Evolutionary conservation across 2,113 vertebrate species (phyloP).

Genomic region (Meleagris gallopavo): DNA sequence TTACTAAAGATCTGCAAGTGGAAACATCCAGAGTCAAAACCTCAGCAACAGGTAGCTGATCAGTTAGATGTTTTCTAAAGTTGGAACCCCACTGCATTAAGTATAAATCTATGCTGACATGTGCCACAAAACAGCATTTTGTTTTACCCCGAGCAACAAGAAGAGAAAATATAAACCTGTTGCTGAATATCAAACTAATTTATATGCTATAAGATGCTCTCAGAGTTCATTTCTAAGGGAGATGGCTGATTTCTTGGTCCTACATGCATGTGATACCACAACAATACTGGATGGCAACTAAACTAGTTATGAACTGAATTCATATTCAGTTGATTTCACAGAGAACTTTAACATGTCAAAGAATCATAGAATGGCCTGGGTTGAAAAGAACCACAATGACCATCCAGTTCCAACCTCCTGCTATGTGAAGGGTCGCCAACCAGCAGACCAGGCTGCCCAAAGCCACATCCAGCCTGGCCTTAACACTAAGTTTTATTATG

Average conservation of each 20-base stretch:
- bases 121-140: neutral
- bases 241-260: neutral
- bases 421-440: no score
- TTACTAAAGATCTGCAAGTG: slow-evolving; percentile 87
- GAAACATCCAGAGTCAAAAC: slow-evolving; percentile 9
- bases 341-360: neutral
- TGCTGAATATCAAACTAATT: neutral
- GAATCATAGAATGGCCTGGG: no score
- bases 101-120: neutral
- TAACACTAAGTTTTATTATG: no score
- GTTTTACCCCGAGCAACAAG: neutral
- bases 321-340: neutral
- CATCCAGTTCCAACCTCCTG: no score
- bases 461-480: no score
- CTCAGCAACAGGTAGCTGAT: neutral
- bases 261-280: neutral
- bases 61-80: neutral
- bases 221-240: neutral
- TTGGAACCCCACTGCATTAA: neutral
- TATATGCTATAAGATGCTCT: neutral
- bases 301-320: neutral
- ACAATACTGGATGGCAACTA: neutral
- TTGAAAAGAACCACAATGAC: no score
- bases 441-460: no score
- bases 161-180: neutral